Evolutionary conservation across 2,113 vertebrate genomes (phyloP), one percentile per base, ranked within the genome.

Genomic region (cattle (Bos taurus)): DNA sequence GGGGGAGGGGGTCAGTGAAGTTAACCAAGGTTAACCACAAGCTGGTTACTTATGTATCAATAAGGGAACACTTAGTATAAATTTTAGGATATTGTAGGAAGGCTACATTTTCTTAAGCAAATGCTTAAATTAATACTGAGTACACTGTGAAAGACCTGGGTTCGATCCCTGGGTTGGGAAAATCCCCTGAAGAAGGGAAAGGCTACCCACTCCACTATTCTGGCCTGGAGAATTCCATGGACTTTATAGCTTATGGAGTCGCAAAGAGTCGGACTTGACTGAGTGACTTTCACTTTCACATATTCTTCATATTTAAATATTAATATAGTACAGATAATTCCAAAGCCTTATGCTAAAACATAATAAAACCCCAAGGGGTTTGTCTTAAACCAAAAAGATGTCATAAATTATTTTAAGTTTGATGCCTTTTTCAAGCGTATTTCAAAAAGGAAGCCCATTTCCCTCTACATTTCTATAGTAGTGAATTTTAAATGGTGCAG

Each of bases 401-500:
- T 50, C 52, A 7, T 71, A 93, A 88, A 74, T 83, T 90, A 52
- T 33, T 89, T 86, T 50, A 23, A 46, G 2, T 59, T 95, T 81
- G 46, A 30, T 94, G 30, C 2, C 46, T 80, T 96, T 95, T 85
- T 54, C 48, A 83, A 62, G 40, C 74, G 90, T 88, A 92, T 97
- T 96, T 97, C 84, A 93, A 89, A 95, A 92, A 82, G 21, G 67
- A 12, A 95, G 0, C 21, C 88, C 52, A 48, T 96, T 25, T 46
- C 84, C 36, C 13, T 87, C 21, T n/a, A 26, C 1, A 3, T 52
- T 67, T 97, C 60, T 89, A 46, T 9, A 43, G 15, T 17, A 43
- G 62, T n/a, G 9, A 86, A 57, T 88, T 98, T 97, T 97, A 71
- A 98, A 95, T 88, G 89, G 93, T 59, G 23, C 80, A 95, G 84